Evolutionary conservation across 2,113 vertebrate species (phyloP).

Genomic region (Platichthys stellatus): DNA sequence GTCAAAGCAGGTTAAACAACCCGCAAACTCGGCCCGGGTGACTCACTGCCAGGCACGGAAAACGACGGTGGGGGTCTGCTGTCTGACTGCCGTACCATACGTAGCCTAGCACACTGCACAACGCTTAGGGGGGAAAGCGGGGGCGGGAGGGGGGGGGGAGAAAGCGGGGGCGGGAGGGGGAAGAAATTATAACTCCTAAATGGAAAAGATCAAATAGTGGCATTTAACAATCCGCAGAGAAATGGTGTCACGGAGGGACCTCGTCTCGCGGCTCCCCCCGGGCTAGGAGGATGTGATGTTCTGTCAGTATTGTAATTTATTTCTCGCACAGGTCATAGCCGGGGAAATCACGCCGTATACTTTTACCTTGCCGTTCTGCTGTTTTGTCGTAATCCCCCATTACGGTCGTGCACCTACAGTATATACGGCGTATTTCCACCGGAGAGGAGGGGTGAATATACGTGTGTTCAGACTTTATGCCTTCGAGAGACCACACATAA

Average conservation of each 20-base stretch:
- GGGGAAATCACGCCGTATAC: constrained; percentile 35
- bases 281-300: constrained; percentile 66
- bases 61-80: constrained; percentile 23
- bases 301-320: constrained; percentile 67
- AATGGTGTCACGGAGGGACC: constrained; percentile 60
- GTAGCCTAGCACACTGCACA: constrained; percentile 20
- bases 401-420: constrained; percentile 29
- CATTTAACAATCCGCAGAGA: constrained; percentile 70
- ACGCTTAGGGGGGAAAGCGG: constrained; percentile 17
- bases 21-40: constrained; percentile 1
- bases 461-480: constrained; percentile 16
- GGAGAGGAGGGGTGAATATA: not conserved
- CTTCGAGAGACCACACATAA: constrained; percentile 18
- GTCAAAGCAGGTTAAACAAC: not conserved
- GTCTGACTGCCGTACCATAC: constrained; percentile 11
- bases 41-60: not conserved
- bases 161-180: not conserved
- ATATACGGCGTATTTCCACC: not conserved
- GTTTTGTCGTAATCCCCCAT: constrained; percentile 50
- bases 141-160: constrained; percentile 1
- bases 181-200: constrained; percentile 55
- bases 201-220: constrained; percentile 73
- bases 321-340: constrained; percentile 60
- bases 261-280: constrained; percentile 51
- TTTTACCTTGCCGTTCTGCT: constrained; percentile 47